A percentile compares a stretch with the other conserved stretches of the same genome.
phyloP scores from a whole-genome alignment of 2,888 invertebrate species.

The Spodoptera littoralis region DNA sequence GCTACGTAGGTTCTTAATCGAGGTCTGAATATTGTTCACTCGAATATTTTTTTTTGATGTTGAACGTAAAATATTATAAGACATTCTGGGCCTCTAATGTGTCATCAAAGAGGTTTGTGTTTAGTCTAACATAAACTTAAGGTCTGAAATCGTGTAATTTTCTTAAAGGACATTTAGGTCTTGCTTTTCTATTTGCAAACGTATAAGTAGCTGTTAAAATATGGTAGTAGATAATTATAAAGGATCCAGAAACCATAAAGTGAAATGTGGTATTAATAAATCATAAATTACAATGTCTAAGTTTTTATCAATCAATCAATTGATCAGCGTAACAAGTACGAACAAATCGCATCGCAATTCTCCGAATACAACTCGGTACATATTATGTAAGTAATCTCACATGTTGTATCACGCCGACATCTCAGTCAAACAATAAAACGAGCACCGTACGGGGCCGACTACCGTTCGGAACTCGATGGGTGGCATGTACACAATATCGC shows the following conservation, averaged over 20 bases:
- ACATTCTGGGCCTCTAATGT: slow-evolving; percentile 3
- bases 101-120: slow-evolving; percentile 18
- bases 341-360: slow-evolving; percentile 50
- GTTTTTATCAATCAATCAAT: slow-evolving; percentile 42
- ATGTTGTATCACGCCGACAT: slow-evolving; percentile 69
- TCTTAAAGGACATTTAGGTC: slow-evolving; percentile 13
- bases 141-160: slow-evolving; percentile 17
- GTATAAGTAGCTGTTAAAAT: not conserved
- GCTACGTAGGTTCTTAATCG: too few species aligned
- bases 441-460: slow-evolving; percentile 73
- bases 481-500: slow-evolving; percentile 74
- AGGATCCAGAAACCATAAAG: not conserved
- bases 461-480: slow-evolving; percentile 83
- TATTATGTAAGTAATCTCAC: slow-evolving; percentile 48
- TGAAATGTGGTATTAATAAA: slow-evolving; percentile 40
- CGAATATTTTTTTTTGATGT: slow-evolving; percentile 45
- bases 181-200: not conserved
- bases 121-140: slow-evolving; percentile 10
- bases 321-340: slow-evolving; percentile 30
- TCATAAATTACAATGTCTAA: slow-evolving; percentile 34
- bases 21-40: slow-evolving; percentile 22
- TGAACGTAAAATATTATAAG: slow-evolving; percentile 11
- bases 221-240: not conserved
- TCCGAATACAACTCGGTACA: slow-evolving; percentile 34
- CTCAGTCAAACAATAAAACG: slow-evolving; percentile 71